phyloP scores from a whole-genome alignment of 2,888 invertebrate species.

The Lasioglossum malachurum region DNA sequence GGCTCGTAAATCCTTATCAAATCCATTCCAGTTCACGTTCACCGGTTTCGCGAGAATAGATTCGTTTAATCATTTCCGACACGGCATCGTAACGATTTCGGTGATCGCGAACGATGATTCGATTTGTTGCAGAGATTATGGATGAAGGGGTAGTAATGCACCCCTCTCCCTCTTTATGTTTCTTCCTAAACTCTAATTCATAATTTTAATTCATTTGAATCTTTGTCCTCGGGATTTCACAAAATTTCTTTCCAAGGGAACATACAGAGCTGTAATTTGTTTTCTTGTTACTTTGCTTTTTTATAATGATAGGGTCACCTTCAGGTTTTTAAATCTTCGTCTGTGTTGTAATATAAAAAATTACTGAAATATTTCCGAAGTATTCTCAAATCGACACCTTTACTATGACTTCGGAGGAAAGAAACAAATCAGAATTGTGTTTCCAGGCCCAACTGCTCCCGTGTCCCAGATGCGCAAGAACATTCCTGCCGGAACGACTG shows the following conservation, averaged over 20 bases:
- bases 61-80: not conserved
- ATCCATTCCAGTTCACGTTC: not conserved
- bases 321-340: too few relatives aligned
- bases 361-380: not conserved
- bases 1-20: slow-evolving; percentile 1
- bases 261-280: too few relatives aligned
- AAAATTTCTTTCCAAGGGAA: too few relatives aligned
- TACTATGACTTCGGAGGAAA: not conserved
- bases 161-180: too few relatives aligned
- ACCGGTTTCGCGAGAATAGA: not conserved
- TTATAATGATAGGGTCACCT: too few relatives aligned
- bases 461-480: slow-evolving; percentile 89
- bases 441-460: slow-evolving; percentile 86
- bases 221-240: too few relatives aligned
- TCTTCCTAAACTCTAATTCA: too few relatives aligned
- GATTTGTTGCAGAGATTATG: not conserved
- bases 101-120: not conserved
- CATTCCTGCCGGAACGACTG: slow-evolving; percentile 89
- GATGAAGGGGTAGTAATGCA: too few relatives aligned
- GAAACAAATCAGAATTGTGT: not conserved
- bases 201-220: too few relatives aligned
- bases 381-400: too few relatives aligned
- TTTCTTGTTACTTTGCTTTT: too few relatives aligned
- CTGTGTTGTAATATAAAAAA: not conserved
- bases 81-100: not conserved